Base-by-base conservation (phyloP, 2,888 invertebrate species). In the Serrognathus titanus region DNA sequence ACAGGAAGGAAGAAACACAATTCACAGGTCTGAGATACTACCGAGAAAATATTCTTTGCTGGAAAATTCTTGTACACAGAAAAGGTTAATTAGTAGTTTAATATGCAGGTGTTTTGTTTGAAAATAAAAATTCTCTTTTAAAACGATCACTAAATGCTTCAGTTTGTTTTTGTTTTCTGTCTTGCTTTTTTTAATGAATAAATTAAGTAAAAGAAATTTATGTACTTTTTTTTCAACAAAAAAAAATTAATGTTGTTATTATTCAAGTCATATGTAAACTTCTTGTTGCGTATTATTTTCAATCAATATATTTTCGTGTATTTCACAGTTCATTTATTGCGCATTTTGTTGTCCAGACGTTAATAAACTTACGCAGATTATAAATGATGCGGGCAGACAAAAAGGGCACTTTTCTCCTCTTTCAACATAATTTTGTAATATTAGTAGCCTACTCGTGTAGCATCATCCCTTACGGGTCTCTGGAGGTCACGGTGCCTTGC, bases 401-500 rank as follows among this genome's bases (percentile, higher is more conserved):
- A 31, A 31, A 31, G 24, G 24, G 24, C 24, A 31, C 24, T 31
- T 31, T 53, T 52, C 57, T 57, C 49, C 24, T 48, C 37, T 53
- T 50, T 53, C 62, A 54, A 57, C 57, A 61, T 65, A 57, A 65
- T 61, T 64, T 55, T 58, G 66, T 65, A 66, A 66, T 64, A 64
- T 67, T 66, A 67, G 64, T 66, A 66, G 64, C 63, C 61, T 60
- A 63, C 60, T 66, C 66, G 63, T 67, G 66, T 64, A 63, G 64
- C 71, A 71, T 71, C 71, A 71, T 70, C 71, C 72, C 70, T 69
- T 67, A 66, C 66, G 69, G 73, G 74, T 74, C 75, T 74, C 74
- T 67, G 65, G 74, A 75, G 75, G 75, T 75, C 75, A 74, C 70
- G 69, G 69, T 70, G 71, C 69, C 71, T 69, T 71, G 74, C 71